Percentiles rank a stretch among this genome's conserved stretches.
These are phyloP conservation scores for Anthopleura xanthogrammica DNA, from an alignment of 92 coral and sea anemone genomes.

Conservation along the genomic window DNA sequence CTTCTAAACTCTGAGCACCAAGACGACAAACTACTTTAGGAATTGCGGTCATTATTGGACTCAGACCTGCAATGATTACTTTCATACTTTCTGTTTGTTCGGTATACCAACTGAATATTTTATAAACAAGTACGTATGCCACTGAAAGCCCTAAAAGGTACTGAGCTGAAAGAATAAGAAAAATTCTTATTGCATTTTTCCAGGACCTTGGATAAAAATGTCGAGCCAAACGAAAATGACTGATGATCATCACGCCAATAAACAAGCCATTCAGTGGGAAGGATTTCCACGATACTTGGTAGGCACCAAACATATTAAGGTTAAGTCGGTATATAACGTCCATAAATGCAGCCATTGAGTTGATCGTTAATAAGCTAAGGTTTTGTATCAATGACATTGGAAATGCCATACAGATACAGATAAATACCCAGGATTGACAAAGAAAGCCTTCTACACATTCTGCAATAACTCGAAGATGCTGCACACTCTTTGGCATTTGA, in stretches of 20 bases:
- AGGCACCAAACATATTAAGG: conserved; percentile 50
- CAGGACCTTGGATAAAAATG: background rate
- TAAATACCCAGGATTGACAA: conserved; percentile 45
- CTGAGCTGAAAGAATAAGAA: conserved; percentile 40
- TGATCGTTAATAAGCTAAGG: conserved; percentile 41
- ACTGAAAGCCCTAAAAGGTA: conserved; percentile 45
- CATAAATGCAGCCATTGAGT: conserved; percentile 47
- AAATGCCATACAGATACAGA: conserved; percentile 41
- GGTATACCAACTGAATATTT: conserved; percentile 33
- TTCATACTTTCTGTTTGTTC: conserved; percentile 25
- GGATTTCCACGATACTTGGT: conserved; percentile 53
- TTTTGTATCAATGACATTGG: conserved; percentile 41
- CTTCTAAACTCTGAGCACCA: conserved; percentile 37
- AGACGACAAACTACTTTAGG: conserved; percentile 48
- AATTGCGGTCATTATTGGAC: conserved; percentile 48
- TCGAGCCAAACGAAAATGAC: conserved; percentile 42
- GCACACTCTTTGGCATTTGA: conserved; percentile 42
- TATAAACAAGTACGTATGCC: conserved; percentile 42
- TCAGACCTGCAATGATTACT: conserved; percentile 27
- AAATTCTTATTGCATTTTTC: conserved; percentile 8
- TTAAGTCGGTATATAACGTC: conserved; percentile 44
- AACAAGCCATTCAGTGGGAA: conserved; percentile 48
- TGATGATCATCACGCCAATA: conserved; percentile 12
- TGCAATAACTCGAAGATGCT: conserved; percentile 52
- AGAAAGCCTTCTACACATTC: conserved; percentile 41